A percentile compares a stretch with the other conserved stretches of the same genome.
phyloP scores from a whole-genome alignment of 2,113 vertebrate species.

The Lonchura striata region DNA sequence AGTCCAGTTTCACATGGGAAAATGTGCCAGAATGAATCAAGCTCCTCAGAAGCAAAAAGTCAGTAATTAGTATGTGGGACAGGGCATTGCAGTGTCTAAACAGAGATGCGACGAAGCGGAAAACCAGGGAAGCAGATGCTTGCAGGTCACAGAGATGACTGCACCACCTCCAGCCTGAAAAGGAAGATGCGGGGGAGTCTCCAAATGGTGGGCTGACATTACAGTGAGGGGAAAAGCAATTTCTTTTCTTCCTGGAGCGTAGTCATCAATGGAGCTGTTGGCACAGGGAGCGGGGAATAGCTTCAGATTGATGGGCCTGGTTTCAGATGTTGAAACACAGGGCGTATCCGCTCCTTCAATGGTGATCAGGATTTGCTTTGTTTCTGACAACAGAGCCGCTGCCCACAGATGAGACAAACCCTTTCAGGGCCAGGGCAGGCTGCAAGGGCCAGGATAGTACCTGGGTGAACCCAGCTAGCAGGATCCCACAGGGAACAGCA shows the following conservation, averaged over 20 bases:
- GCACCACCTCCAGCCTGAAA: constrained; percentile 31
- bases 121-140: constrained; percentile 71
- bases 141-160: constrained; percentile 58
- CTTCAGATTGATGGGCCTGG: constrained; percentile 41
- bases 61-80: constrained; percentile 82
- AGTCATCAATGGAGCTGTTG: constrained; percentile 40
- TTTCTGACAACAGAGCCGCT: background rate
- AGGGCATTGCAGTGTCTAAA: constrained; percentile 71
- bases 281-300: background rate
- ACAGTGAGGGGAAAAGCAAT: constrained; percentile 34
- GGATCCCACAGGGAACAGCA: background rate
- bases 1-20: constrained; percentile 81
- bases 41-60: constrained; percentile 75
- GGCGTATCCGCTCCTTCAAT: constrained; percentile 2
- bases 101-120: constrained; percentile 73
- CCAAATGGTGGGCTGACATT: constrained; percentile 14
- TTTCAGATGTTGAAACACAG: constrained; percentile 42
- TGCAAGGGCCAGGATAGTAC: background rate
- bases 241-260: constrained; percentile 49
- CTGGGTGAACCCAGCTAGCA: background rate
- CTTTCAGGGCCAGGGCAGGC: background rate
- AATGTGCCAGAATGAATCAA: constrained; percentile 79
- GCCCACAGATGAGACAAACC: background rate
- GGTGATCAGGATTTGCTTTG: constrained; percentile 8
- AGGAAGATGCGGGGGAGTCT: constrained; percentile 49